Evolutionary conservation across 1,140 invertebrate genomes (phyloP), one percentile per base, ranked within the genome.

Genomic region (Cyclina sinensis): DNA sequence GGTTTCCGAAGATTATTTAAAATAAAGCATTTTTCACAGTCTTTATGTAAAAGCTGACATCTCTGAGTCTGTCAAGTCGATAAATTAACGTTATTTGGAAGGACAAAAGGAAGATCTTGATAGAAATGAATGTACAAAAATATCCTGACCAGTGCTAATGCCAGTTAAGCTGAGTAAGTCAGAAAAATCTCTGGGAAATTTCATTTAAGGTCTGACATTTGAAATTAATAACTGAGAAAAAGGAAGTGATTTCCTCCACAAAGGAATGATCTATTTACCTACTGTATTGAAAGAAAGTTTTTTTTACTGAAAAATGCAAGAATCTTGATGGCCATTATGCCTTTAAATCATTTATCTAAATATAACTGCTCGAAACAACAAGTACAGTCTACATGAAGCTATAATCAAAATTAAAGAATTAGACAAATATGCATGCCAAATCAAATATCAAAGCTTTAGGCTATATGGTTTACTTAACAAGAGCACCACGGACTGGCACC

Each of bases 11-110:
- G 18, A 68, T 82, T 62, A 82, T 82, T 82, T 68, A 65, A 82
- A 82, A 82, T 59, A 68, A 57, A 82, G 43, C 80, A 82, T 82
- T 68, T 82, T 68, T 82, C 80, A 82, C 59, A 48, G 68, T 65
- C 16, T 51, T 51, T 78, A 51, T 78, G 30, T 51, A 32, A 78
- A 48, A 51, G 43, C 21, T 54, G 74, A 78, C 74, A 78, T 78
- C 74, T 27, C 30, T 16, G 46, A 54, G 46, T 78, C 74, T 70
- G 65, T 37, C 32, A 70, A 16, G 65, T 70, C 65, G n/a, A 37
- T 70, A 70, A 70, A 70, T 70, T 70, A 70, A 70, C 32, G 65
- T 70, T 70, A 70, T 70, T 70, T 39, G 35, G 65, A 70, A 37
- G 18, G 11, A 9, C 65, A 14, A 70, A 30, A 70, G 65, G 65